Evolutionary conservation across 1,140 invertebrate genomes (phyloP), one percentile per base, ranked within the genome.

Genomic region (Euwallacea similis): DNA sequence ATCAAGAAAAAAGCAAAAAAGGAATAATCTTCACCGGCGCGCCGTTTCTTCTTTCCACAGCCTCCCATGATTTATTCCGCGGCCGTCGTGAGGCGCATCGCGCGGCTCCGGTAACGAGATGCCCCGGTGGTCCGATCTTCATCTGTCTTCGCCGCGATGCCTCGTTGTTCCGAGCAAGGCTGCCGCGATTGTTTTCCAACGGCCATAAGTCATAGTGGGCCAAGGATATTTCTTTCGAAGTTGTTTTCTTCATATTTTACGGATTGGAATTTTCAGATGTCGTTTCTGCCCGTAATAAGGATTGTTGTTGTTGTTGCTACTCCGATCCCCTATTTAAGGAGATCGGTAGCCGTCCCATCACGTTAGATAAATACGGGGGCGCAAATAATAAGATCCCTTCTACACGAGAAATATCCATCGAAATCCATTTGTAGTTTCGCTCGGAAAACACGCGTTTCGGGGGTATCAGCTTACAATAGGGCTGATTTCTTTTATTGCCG

Each of bases 31-130:
- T 70, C 68, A 59, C 44, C 42, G 46, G 13, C 21, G 43, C 42
- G 47, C 11, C 44, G 44, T 60, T 61, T 46, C 54, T 56, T 58
- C 54, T 58, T 54, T 69, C 67, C 60, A 62, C 67, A 47, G 68
- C 47, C 42, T 50, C 47, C 68, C 69, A 75, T 75, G 75, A 77
- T 77, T 77, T 77, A 77, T 77, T 76, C 73, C 66, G 70, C 64
- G 60, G 58, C 68, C 64, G 66, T 77, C 75, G 76, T 74, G 76
- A 73, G 73, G 70, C 63, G 73, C 73, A 71, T 75, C 74, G 73
- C 74, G 73, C 71, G 66, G 76, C 73, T 71, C 72, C 74, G 68
- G 76, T 77, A 77, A 77, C 76, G 76, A 77, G 76, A 77, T 76
- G 69, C 69, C 76, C 72, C 75, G 76, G 76, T 77, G 76, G 76